Conservation (phyloP, 2,113 vertebrate genomes). For the Pterocles burchelli region DNA sequence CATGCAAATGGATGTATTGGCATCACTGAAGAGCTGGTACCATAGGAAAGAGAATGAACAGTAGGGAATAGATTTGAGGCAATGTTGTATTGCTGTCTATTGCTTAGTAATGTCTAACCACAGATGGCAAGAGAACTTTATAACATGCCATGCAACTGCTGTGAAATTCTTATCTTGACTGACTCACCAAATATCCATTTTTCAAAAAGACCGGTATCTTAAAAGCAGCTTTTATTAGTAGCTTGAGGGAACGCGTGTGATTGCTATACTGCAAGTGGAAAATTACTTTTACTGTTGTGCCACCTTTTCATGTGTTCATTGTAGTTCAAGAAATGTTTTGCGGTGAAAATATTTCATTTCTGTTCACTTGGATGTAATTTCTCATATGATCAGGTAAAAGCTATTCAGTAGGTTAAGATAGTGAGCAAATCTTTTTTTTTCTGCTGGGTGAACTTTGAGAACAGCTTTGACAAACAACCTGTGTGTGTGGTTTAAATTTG, state of each 20-base stretch:
- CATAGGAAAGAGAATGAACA: neutral
- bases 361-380: neutral
- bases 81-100: neutral
- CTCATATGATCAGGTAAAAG: neutral
- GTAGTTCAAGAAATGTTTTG: neutral
- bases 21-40: neutral
- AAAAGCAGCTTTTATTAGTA: neutral
- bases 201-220: neutral
- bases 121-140: neutral
- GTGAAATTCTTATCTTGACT: neutral
- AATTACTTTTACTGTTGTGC: neutral
- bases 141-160: neutral
- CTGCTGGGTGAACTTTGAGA: neutral
- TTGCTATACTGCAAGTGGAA: neutral
- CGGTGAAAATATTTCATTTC: neutral
- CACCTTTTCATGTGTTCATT: neutral
- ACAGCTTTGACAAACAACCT: neutral
- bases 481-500: neutral
- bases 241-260: neutral
- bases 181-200: neutral
- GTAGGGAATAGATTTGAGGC: neutral
- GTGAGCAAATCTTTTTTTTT: neutral
- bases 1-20: rapidly evolving
- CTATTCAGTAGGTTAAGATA: neutral
- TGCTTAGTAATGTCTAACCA: neutral